Conservation (phyloP, 2,888 invertebrate genomes). For the Tolmerus cingulatus region DNA sequence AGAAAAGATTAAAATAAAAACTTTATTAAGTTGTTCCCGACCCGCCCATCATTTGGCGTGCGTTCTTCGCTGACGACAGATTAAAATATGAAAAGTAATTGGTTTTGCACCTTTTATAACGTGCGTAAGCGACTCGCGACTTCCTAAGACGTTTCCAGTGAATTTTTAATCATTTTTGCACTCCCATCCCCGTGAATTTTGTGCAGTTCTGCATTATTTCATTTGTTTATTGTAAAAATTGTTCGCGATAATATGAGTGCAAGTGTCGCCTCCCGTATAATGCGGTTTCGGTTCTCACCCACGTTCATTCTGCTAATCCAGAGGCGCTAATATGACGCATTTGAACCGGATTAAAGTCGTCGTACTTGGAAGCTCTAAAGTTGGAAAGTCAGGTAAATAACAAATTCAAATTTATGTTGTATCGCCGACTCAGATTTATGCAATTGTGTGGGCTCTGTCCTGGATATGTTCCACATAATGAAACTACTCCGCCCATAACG, state of each 20-base stretch:
- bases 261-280: background rate
- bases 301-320: conserved; percentile 7
- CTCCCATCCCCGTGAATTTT: background rate
- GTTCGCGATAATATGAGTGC: conserved; percentile 18
- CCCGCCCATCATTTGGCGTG: background rate
- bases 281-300: conserved; percentile 15
- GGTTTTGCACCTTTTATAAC: background rate
- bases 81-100: background rate
- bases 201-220: background rate
- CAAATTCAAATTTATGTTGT: background rate
- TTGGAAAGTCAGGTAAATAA: conserved; percentile 78
- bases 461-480: background rate
- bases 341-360: conserved; percentile 82
- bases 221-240: background rate
- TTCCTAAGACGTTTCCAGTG: background rate
- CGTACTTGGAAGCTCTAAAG: conserved; percentile 78
- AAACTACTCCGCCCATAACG: background rate
- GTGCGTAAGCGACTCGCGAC: background rate
- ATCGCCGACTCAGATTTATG: background rate
- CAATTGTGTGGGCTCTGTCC: background rate
- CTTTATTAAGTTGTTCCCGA: background rate
- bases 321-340: conserved; percentile 70
- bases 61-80: background rate
- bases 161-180: background rate
- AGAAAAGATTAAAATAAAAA: background rate